A percentile compares a stretch with the other conserved stretches of the same genome.
phyloP scores from a whole-genome alignment of 1,140 invertebrate genomes.

The Drosophila gunungcola region DNA sequence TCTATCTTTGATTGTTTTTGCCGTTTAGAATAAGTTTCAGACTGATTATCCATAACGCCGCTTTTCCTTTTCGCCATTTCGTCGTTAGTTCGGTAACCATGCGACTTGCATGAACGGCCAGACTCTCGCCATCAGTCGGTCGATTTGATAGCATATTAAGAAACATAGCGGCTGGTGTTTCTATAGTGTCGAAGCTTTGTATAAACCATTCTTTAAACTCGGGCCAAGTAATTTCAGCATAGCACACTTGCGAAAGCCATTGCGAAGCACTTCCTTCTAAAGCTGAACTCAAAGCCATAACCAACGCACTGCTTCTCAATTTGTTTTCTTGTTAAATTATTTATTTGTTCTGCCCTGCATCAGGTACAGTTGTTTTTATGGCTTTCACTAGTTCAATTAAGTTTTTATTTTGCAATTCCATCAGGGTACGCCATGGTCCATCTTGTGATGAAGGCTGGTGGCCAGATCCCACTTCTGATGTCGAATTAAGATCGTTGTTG shows the following conservation, averaged over 20 bases:
- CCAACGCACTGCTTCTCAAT: too few species aligned
- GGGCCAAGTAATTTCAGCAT: too few species aligned
- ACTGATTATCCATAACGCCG: too few species aligned
- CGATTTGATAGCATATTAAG: background rate
- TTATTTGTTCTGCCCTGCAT: background rate
- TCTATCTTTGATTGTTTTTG: too few species aligned
- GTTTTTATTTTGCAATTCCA: background rate
- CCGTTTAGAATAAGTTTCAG: too few species aligned
- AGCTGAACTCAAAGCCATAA: too few species aligned
- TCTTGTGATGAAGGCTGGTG: background rate
- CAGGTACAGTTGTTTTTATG: too few species aligned
- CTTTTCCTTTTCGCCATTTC: too few species aligned
- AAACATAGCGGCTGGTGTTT: conserved; percentile 1
- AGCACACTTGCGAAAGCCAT: background rate
- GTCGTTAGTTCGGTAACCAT: conserved; percentile 34
- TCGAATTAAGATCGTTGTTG: too few species aligned
- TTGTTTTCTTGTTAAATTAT: too few species aligned
- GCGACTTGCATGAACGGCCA: background rate
- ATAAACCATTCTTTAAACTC: background rate
- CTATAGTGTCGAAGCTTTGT: background rate
- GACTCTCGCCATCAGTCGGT: too few species aligned
- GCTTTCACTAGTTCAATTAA: background rate
- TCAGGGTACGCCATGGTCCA: background rate
- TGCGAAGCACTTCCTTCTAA: background rate
- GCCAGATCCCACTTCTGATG: conserved; percentile 1